phyloP scores from a whole-genome alignment of 2,113 vertebrate species.

The Osmerus mordax region DNA sequence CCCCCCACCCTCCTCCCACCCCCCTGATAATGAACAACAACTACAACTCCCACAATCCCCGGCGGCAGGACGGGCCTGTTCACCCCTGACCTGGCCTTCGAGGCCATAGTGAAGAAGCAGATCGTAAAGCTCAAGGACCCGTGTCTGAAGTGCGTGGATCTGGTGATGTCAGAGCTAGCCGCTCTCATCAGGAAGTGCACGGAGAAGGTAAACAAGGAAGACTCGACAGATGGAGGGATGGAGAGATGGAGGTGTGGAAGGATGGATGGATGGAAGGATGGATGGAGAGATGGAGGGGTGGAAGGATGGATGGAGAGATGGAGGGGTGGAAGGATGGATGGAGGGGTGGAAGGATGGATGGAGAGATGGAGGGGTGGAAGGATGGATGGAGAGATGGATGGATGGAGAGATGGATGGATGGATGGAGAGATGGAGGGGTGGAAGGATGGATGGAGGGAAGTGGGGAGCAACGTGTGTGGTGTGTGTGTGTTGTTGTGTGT shows the following conservation, averaged over 20 bases:
- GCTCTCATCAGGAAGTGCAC: conserved; percentile 90
- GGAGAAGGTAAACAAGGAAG: conserved; percentile 80
- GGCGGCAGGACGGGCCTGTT: conserved; percentile 90
- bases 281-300: not conserved
- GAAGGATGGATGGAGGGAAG: no score
- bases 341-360: no score
- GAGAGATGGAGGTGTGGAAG: not conserved
- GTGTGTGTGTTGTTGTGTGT: no score
- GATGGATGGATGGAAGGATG: not conserved
- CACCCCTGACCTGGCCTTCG: conserved; percentile 96
- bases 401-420: no score
- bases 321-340: not conserved
- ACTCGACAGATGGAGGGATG: not conserved
- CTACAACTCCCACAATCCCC: conserved; percentile 49
- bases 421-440: no score
- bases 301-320: not conserved
- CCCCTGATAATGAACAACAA: conserved; percentile 35
- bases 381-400: no score
- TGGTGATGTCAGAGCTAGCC: conserved; percentile 92
- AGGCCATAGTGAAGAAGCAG: conserved; percentile 98
- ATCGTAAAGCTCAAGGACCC: conserved; percentile 97
- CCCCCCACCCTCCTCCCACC: conserved; percentile 27
- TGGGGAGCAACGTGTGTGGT: no score
- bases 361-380: no score
- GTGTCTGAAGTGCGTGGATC: conserved; percentile 94